Percentiles rank a stretch among this genome's conserved stretches.
Evolutionary conservation across 2,113 vertebrate species (phyloP).

Genomic region (Anser brachyrhynchus): DNA sequence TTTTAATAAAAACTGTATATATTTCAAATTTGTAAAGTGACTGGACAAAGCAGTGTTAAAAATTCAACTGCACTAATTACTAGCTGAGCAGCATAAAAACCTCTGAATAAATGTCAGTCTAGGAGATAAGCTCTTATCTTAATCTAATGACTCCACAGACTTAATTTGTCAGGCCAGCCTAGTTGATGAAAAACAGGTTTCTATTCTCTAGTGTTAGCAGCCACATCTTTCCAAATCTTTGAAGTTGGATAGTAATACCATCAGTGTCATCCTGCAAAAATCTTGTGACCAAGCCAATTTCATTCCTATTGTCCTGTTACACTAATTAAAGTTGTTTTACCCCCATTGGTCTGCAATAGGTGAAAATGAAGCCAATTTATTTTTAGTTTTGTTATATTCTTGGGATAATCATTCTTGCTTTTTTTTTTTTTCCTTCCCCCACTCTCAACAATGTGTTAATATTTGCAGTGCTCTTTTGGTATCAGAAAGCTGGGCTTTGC

Average conservation of each 20-base stretch:
- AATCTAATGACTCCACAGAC: slow-evolving; percentile 96
- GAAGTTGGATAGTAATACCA: slow-evolving; percentile 81
- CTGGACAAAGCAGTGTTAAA: slow-evolving; percentile 83
- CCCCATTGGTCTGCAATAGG: slow-evolving; percentile 63
- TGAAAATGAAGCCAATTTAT: slow-evolving; percentile 73
- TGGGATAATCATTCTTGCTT: slow-evolving; percentile 51
- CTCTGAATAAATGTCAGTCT: slow-evolving; percentile 94
- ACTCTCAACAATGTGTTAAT: neutral
- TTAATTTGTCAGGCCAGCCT: slow-evolving; percentile 97
- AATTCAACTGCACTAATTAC: slow-evolving; percentile 93
- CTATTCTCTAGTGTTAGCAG: slow-evolving; percentile 88
- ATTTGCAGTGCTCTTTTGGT: slow-evolving; percentile 25
- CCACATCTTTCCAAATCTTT: slow-evolving; percentile 90
- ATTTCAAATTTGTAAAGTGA: slow-evolving; percentile 71
- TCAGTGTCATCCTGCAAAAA: slow-evolving; percentile 84
- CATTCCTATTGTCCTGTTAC: slow-evolving; percentile 82
- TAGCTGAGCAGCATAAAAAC: slow-evolving; percentile 89
- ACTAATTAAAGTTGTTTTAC: slow-evolving; percentile 78
- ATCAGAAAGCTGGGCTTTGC: slow-evolving; percentile 40
- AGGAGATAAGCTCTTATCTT: slow-evolving; percentile 98
- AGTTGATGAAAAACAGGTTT: slow-evolving; percentile 87
- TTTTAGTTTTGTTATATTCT: slow-evolving; percentile 75
- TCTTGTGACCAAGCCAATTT: slow-evolving; percentile 83
- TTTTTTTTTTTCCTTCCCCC: neutral
- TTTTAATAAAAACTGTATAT: slow-evolving; percentile 37